Conservation (phyloP, 2,113 vertebrate species). For the Epinephelus cyanopodus region DNA sequence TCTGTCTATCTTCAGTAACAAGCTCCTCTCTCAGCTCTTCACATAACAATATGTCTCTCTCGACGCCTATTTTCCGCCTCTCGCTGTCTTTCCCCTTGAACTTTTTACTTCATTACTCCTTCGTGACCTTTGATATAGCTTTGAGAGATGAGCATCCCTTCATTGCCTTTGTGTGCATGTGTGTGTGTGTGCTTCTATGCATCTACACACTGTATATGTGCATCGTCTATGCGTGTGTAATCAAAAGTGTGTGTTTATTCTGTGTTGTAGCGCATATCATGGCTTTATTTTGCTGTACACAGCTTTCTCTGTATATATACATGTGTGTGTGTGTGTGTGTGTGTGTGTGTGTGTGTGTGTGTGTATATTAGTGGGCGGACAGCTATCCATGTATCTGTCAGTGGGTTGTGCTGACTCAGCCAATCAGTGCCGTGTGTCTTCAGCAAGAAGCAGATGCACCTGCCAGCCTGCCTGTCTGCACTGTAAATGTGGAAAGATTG, state of each 20-base stretch:
- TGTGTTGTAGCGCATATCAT: not conserved
- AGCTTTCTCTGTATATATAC: not conserved
- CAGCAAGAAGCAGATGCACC: constrained; percentile 33
- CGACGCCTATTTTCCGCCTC: constrained; percentile 18
- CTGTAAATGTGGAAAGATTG: constrained; percentile 40
- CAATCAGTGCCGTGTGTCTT: constrained; percentile 27
- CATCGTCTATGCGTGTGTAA: constrained; percentile 1
- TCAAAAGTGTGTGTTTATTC: not conserved
- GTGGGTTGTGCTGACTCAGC: constrained; percentile 56
- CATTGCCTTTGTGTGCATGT: not conserved
- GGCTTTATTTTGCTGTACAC: not conserved
- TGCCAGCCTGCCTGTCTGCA: constrained; percentile 27
- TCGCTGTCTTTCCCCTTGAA: constrained; percentile 44
- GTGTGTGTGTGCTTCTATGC: not conserved
- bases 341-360: constrained; percentile 6
- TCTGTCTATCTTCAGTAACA: constrained; percentile 37
- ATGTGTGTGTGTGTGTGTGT: not conserved
- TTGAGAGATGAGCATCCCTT: constrained; percentile 9
- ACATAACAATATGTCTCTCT: constrained; percentile 37
- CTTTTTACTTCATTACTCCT: constrained; percentile 46
- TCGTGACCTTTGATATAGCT: constrained; percentile 31
- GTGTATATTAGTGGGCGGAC: not conserved
- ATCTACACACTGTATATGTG: not conserved
- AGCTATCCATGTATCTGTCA: constrained; percentile 46
- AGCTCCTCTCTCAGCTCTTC: constrained; percentile 31